phyloP scores from a whole-genome alignment of 2,888 invertebrate species.

The Minunthozetes semirufus region DNA sequence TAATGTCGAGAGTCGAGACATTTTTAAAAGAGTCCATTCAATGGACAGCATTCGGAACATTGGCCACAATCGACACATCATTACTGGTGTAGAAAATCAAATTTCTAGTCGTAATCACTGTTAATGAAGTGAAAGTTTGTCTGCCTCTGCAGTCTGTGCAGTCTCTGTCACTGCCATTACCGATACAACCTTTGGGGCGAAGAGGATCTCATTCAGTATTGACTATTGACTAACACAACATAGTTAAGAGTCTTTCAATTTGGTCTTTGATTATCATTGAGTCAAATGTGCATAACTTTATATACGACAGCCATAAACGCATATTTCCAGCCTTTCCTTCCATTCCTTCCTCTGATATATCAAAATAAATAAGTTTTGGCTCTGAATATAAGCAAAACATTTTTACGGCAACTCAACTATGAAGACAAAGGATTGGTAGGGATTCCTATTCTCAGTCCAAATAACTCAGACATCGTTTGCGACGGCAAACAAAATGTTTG shows the following conservation, averaged over 20 bases:
- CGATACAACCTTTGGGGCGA: no score
- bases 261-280: background rate
- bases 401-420: conserved; percentile 4
- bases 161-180: background rate
- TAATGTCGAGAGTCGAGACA: background rate
- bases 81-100: conserved; percentile 22
- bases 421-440: background rate
- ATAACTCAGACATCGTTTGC: conserved; percentile 21
- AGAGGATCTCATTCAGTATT: background rate
- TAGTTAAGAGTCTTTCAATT: conserved; percentile 12
- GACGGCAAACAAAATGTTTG: background rate
- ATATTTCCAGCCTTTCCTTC: background rate
- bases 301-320: background rate
- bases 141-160: background rate
- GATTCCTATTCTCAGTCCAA: background rate
- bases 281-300: conserved; percentile 1
- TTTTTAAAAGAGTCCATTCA: background rate
- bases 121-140: conserved; percentile 24
- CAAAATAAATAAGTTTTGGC: conserved; percentile 7
- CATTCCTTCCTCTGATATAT: background rate
- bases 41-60: conserved; percentile 1
- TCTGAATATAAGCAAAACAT: conserved; percentile 23
- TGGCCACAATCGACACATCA: conserved; percentile 8
- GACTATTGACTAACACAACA: background rate
- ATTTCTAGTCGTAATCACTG: conserved; percentile 20